Evolutionary conservation across 2,113 vertebrate species (phyloP).

Genomic region (Lasiurus borealis): DNA sequence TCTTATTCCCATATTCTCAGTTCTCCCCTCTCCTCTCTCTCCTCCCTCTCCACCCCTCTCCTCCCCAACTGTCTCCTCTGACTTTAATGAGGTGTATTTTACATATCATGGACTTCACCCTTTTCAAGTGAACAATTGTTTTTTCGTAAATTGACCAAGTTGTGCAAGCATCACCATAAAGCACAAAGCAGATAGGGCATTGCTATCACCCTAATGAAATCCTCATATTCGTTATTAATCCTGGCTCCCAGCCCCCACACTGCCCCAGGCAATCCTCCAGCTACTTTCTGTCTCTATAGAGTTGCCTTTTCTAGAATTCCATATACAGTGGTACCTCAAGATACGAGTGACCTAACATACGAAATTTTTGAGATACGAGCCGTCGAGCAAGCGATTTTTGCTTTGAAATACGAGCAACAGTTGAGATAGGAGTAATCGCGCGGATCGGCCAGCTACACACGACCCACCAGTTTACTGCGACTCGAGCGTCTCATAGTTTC

Average conservation of each 20-base stretch:
- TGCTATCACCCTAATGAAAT: neutral
- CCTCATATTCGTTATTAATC: neutral
- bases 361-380: no score
- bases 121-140: slow-evolving; percentile 4
- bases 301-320: slow-evolving; percentile 8
- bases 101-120: neutral
- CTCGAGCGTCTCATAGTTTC: no score
- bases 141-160: slow-evolving; percentile 16
- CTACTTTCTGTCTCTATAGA: neutral
- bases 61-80: neutral
- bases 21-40: no score
- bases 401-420: no score
- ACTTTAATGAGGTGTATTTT: neutral
- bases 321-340: no score
- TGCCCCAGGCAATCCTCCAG: neutral
- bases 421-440: no score
- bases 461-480: no score
- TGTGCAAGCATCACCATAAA: neutral
- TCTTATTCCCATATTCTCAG: neutral
- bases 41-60: fast-evolving
- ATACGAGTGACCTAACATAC: no score
- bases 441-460: no score
- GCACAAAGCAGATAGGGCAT: neutral
- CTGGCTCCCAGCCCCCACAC: neutral
- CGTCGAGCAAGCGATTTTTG: no score